phyloP scores from a whole-genome alignment of 1,140 invertebrate species.

The Bombus confusus region DNA sequence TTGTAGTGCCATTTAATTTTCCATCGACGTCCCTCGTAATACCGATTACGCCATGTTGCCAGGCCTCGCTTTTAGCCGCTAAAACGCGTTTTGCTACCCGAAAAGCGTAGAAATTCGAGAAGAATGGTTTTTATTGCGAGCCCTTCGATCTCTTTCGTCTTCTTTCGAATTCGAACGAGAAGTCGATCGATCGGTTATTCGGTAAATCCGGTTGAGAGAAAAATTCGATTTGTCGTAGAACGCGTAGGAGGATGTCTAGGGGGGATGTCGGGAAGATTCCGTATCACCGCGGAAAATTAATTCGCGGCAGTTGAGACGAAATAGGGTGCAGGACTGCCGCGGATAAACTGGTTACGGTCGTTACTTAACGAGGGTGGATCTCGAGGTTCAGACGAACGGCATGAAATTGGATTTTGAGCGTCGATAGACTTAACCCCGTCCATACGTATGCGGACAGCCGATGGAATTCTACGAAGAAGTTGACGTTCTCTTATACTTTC shows the following conservation, averaged over 20 bases:
- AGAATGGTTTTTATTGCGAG: no score
- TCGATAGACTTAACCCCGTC: not conserved
- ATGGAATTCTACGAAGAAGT: no score
- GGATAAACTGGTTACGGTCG: constrained; percentile 24
- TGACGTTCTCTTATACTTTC: no score
- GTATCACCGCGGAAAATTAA: constrained; percentile 14
- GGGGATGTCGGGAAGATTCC: not conserved
- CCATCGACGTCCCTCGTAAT: no score
- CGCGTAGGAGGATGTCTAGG: no score
- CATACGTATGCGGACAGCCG: no score
- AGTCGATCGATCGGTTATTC: not conserved
- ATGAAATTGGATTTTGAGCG: constrained; percentile 29
- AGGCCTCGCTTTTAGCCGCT: accelerated
- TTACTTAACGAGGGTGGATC: constrained; percentile 28
- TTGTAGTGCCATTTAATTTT: no score
- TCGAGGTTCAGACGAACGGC: not conserved
- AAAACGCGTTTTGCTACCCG: no score
- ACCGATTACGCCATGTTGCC: no score
- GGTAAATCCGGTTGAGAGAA: not conserved
- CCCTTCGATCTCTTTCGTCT: no score
- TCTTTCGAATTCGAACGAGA: not conserved
- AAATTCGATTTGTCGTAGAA: not conserved
- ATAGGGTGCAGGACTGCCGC: not conserved
- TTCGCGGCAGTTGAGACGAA: not conserved
- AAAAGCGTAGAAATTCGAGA: no score